Base-by-base conservation (phyloP, 2,797 vertebrate species). In the Danio aesculapii region DNA sequence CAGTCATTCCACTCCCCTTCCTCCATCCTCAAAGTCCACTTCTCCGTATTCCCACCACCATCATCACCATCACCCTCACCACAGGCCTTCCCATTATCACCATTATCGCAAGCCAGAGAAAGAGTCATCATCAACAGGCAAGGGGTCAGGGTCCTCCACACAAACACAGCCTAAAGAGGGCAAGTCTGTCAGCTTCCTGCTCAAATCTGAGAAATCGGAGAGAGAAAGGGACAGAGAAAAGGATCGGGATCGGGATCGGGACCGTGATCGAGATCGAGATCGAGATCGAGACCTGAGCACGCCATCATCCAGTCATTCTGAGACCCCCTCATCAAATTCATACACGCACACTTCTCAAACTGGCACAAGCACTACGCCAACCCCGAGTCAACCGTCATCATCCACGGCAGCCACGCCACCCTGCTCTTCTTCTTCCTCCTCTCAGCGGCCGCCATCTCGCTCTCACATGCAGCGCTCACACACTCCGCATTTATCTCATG, bases 1-100 rank as follows among this genome's bases (percentile, higher is more conserved):
- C 81, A 98, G 97, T 89, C 96, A 98, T 91, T 98, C 97, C 0
- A 98, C 96, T 0, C 97, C 97, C 0, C 92, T 97, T 81, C 97
- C 96, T 21, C 97, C 97, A 3, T 95, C 94, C 5, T 94, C 94
- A 19, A 95, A 95, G 86, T 95, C 94, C 69, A 93, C 94, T 4
- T 94, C 94, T n/a, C 93, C 93, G 4, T 94, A 94, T 88, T 93
- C 93, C 39, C 92, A 94, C 52, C 93, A 95, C 77, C 84, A 88
- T 84, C 87, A 87, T 82, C 91, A 95, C 79, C 94, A 95, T 63
- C 95, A 96, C 75, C 94, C 95, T 43, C 96, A 97, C 77, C 94
- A 96, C 81, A 95, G 96, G 6, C 95, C 93, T 19, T 97, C 96
- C 5, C 95, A 97, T 89, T 95, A 96, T 82, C 93, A 95, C 76